Conservation (phyloP, 2,797 vertebrate genomes). For the Artibeus jamaicensis region DNA sequence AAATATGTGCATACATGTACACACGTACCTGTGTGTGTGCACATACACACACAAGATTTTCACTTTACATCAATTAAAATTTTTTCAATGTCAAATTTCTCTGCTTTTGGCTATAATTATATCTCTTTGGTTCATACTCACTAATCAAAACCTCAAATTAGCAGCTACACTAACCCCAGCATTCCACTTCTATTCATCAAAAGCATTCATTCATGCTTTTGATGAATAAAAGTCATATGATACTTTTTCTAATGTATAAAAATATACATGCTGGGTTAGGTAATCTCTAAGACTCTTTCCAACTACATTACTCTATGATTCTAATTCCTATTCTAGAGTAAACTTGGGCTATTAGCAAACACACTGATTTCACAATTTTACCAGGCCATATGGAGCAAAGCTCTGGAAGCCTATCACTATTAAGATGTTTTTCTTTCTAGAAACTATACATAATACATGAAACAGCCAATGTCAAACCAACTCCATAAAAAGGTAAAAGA, state of each 20-base stretch:
- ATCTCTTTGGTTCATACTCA: not conserved
- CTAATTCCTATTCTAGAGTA: constrained; percentile 32
- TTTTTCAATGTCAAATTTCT: not conserved
- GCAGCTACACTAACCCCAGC: not conserved
- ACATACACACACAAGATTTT: not conserved
- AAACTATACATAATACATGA: constrained; percentile 34
- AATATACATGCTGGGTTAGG: not conserved
- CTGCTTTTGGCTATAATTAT: not conserved
- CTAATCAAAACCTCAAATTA: not conserved
- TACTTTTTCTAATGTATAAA: not conserved
- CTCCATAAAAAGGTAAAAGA: not conserved
- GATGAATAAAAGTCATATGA: not conserved
- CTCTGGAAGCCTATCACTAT: not conserved
- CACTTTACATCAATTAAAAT: not conserved
- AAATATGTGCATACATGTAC: not conserved
- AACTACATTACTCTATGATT: not conserved
- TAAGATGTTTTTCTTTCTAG: constrained; percentile 16
- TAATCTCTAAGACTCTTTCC: not conserved
- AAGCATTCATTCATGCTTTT: not conserved
- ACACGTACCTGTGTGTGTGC: not conserved
- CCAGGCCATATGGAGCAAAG: not conserved
- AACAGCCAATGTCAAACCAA: not conserved
- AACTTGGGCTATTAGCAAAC: not conserved
- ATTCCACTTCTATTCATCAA: too few species aligned
- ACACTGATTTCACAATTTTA: constrained; percentile 43